Percentiles rank a stretch among this genome's conserved stretches.
Conservation (phyloP, 2,888 invertebrate species). For the Argyresthia albistria region DNA sequence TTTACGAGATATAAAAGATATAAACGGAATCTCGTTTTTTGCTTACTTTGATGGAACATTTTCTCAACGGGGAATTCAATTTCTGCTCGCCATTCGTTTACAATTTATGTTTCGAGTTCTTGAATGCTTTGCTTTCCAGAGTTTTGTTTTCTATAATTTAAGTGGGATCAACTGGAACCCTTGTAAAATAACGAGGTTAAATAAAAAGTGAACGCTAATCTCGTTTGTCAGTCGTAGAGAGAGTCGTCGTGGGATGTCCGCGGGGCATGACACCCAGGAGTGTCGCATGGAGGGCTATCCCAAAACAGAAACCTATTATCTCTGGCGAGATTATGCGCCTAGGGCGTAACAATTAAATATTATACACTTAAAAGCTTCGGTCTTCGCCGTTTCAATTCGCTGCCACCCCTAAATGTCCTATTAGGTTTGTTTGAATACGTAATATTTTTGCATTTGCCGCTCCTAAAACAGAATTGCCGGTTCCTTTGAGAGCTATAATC, state of each 20-base stretch:
- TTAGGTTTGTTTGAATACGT: conserved; percentile 73
- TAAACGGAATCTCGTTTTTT: conserved; percentile 73
- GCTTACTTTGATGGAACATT: conserved; percentile 71
- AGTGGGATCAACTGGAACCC: background rate
- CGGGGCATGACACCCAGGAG: conserved; percentile 63
- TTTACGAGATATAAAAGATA: conserved; percentile 73
- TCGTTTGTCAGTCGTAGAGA: background rate
- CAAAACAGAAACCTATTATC: conserved; percentile 74
- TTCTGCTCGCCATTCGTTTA: conserved; percentile 58
- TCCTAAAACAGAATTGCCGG: conserved; percentile 67
- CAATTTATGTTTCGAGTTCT: conserved; percentile 42
- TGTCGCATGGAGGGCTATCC: conserved; percentile 67
- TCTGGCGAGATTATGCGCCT: conserved; percentile 73
- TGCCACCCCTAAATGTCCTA: conserved; percentile 73
- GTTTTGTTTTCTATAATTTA: background rate
- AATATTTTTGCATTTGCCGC: conserved; percentile 72
- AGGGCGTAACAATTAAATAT: conserved; percentile 74
- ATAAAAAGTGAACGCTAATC: background rate
- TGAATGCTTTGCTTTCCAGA: conserved; percentile 8
- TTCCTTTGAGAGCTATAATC: conserved; percentile 70
- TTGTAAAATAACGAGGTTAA: background rate
- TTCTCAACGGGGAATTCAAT: conserved; percentile 68
- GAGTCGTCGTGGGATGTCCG: conserved; percentile 24
- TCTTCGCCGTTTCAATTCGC: conserved; percentile 72
- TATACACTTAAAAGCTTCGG: conserved; percentile 74